Base-by-base conservation (phyloP, 1,140 invertebrate genomes). In the Drosophila kepulauana region DNA sequence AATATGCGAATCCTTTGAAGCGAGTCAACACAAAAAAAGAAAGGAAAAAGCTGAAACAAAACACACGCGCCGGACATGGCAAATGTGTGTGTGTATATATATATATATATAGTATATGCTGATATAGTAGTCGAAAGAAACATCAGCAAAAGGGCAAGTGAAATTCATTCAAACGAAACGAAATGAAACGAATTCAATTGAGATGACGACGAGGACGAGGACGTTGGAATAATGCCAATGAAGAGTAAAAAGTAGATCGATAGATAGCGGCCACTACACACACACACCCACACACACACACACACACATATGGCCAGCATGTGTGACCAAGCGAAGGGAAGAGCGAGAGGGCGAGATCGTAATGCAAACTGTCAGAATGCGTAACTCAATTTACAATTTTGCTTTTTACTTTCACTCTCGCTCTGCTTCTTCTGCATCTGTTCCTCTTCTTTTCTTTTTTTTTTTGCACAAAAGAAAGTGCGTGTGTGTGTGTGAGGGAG, bases 101-200 rank as follows among this genome's bases (percentile, higher is more conserved):
- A 10, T 65, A 25, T 65, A 3, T 35, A 48, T 38, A 75, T 51
- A 69, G 2, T 68, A 49, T 75, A 67, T 78, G 79, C 64, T 80
- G 81, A 78, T 68, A 74, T 80, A 78, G 84, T 78, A 80, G 70
- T 59, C 28, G 56, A 20, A 52, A 46, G 59, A 77, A 82, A 65
- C 80, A 82, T 82, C 80, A 82, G 79, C 80, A 82, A 82, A 82
- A 82, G 82, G 70, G 79, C 79, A 88, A 88, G 80, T 78, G 77
- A 84, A 89, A 88, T 89, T 88, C 84, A 88, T 88, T 88, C 85
- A 88, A 88, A 88, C 84, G 84, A 88, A 88, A 81, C 84, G 84
- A 88, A 88, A 88, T 88, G 85, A 88, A 88, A 88, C 84, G 84
- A 88, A 88, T 88, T 88, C 84, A 88, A 88, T 87, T 88, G 84